Base-by-base conservation (phyloP, 1,140 invertebrate genomes). In the Tetramorium alpestre region DNA sequence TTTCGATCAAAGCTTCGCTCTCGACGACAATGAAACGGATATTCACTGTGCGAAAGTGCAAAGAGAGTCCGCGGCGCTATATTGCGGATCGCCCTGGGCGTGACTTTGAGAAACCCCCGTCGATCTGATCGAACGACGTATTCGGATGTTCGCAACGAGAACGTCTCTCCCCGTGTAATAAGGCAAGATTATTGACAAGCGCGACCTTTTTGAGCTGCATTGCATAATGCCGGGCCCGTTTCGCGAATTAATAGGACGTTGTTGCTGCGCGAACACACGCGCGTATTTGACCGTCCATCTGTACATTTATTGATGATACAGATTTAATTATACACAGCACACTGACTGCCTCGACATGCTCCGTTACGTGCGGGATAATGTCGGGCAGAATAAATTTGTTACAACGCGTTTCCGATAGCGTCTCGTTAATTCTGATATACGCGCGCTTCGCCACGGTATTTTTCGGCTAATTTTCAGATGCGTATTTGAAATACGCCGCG, bases 1-100 rank as follows among this genome's bases (percentile, higher is more conserved):
- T 89, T 89, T 89, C 87, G 64, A 85, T 88, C 86, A 85, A 77
- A 85, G 80, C 78, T 81, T 56, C 87, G 87, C 86, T 87, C 86
- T 73, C 72, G 72, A 82, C 65, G 72, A 89, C 88, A 78, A 89
- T 78, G 73, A 56, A 85, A 89, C 80, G 87, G 87, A 75, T 89
- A 89, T 89, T 76, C 78, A 89, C 62, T 85, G 78, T 75, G 80
- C 51, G 88, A 88, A 88, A 88, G 87, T 85, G 86, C 56, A 73
- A 78, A 73, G 88, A 87, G 64, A 77, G 22, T 56, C 80, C 54
- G 70, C 64, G 8, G 22, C 65, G 86, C 67, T 87, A 77, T 87
- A 84, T 89, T 89, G 65, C 49, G 49, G 47, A 47, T 81, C 75
- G 87, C 67, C 41, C 33, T 54, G 64, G 87, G 87, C 86, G 51